phyloP scores from a whole-genome alignment of 1,140 invertebrate species.

The Eufriesea mexicana region DNA sequence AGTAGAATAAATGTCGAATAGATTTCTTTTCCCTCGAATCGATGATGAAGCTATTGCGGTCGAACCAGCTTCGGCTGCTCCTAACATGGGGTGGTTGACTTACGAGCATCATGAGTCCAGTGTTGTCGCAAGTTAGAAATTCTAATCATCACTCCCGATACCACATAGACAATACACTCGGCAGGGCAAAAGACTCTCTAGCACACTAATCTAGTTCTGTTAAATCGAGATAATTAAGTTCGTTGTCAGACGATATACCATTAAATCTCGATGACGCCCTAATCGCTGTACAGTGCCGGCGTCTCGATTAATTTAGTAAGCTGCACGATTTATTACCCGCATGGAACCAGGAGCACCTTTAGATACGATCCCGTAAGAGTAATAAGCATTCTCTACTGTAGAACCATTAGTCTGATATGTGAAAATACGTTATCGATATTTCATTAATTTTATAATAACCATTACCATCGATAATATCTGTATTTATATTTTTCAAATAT shows the following conservation, averaged over 20 bases:
- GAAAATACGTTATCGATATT: too few species aligned
- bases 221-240: slow-evolving; percentile 28
- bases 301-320: slow-evolving; percentile 26
- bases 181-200: slow-evolving; percentile 9
- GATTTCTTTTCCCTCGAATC: background rate
- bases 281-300: background rate
- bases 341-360: background rate
- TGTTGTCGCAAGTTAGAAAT: slow-evolving; percentile 22
- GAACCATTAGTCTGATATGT: background rate
- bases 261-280: slow-evolving; percentile 18
- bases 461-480: too few species aligned
- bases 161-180: background rate
- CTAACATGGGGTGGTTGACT: too few species aligned
- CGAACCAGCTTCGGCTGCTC: too few species aligned
- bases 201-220: slow-evolving; percentile 23
- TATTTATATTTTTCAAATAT: too few species aligned
- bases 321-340: background rate
- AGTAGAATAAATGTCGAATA: too few species aligned
- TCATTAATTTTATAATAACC: too few species aligned
- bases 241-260: slow-evolving; percentile 7
- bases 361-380: background rate
- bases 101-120: too few species aligned
- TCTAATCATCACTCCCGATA: slow-evolving; percentile 11
- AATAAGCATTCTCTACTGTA: background rate
- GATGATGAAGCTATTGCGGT: background rate